These are phyloP conservation scores for Brachyptera risi DNA, from an alignment of 2,888 invertebrate species.

Conservation along the genomic window DNA sequence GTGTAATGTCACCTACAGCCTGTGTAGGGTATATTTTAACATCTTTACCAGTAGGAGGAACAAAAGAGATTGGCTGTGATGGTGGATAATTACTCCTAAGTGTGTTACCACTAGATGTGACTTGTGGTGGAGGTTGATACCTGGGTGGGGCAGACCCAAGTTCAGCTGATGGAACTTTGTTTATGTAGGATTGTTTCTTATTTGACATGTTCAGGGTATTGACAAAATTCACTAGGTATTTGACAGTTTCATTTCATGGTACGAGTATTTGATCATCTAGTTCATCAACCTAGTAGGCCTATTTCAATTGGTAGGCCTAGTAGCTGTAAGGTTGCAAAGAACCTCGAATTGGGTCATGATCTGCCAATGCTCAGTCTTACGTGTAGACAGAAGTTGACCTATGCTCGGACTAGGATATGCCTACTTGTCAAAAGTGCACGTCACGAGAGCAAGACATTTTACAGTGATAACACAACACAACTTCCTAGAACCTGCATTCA, in stretches of 20 bases:
- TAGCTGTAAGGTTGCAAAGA: no score
- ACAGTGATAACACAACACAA: no score
- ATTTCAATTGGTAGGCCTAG: no score
- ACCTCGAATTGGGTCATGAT: background rate
- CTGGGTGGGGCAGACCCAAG: conserved; percentile 60
- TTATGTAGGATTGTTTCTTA: conserved; percentile 41
- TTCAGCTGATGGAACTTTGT: conserved; percentile 36
- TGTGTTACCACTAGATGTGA: conserved; percentile 57
- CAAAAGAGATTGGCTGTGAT: conserved; percentile 20
- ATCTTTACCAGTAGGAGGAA: conserved; percentile 27
- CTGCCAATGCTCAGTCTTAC: background rate
- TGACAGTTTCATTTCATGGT: background rate
- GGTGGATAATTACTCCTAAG: conserved; percentile 43
- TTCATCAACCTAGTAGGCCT: no score
- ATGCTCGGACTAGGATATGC: background rate
- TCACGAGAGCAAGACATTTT: no score
- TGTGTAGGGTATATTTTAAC: conserved; percentile 28
- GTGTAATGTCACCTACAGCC: conserved; percentile 27
- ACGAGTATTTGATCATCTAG: no score
- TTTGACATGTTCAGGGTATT: conserved; percentile 43
- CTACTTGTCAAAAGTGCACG: background rate
- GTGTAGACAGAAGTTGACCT: background rate
- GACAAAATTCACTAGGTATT: conserved; percentile 4
- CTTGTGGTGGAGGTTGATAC: conserved; percentile 73
- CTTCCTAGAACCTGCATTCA: no score